Evolutionary conservation across 2,113 vertebrate genomes (phyloP), one percentile per base, ranked within the genome.

Genomic region (Elaphurus davidianus): DNA sequence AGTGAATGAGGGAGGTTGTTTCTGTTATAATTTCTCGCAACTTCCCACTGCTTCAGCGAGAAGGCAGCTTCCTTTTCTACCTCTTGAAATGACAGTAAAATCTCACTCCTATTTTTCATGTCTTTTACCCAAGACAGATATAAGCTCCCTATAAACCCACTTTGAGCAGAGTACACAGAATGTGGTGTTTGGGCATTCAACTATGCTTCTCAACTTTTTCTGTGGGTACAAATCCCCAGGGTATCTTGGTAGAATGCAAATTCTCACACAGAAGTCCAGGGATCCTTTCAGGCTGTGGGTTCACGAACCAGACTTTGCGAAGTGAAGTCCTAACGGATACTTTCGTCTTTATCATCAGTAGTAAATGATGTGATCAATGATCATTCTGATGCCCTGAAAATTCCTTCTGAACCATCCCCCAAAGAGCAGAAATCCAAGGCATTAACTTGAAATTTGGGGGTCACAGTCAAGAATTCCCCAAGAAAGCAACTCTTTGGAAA

Each of bases 31-130:
- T 94, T 82, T 62, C 86, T 92, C 43, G 25, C 23, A 50, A 64
- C 25, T 54, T 96, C 64, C 27, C 30, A 84, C 47, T 81, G 87
- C 79, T 23, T 92, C 87, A 50, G 30, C 3, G 33, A 90, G 55
- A 21, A n/a, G 36, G 52, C 14, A 5, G 54, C 4, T 54, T 74
- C 36, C 21, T 95, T 89, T 91, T 62, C 30, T 28, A 36, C 45
- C 40, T 97, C 57, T 84, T n/a, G 14, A 96, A 96, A 97, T 81
- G 59, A 81, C 28, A 90, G 74, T 57, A 93, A 79, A 90, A 87
- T 67, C n/a, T 87, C 40, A 67, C 11, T 28, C 45, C 12, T 89
- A 30, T 79, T 55, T 88, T 43, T 78, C 40, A 81, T 6, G 6
- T 67, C 30, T 97, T 88, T 82, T 64, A 30, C 19, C n/a, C 9